These are phyloP conservation scores for Struthidea cinerea DNA, from an alignment of 2,113 vertebrate species.

Conservation along the genomic window DNA sequence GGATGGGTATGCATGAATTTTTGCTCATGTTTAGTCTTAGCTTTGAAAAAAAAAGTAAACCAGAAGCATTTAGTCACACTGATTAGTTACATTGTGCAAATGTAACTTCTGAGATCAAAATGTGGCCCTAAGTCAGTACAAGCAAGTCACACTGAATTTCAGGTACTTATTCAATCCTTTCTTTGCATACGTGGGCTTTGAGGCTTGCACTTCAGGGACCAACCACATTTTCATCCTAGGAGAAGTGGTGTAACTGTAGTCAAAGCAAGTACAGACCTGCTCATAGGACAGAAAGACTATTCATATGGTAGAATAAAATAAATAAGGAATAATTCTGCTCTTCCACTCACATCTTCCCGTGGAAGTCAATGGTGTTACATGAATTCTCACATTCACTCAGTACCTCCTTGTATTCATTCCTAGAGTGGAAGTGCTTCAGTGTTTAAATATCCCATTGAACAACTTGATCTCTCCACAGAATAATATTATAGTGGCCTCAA, in stretches of 20 bases:
- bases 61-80: neutral
- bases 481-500: neutral
- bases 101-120: neutral
- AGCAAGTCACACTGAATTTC: neutral
- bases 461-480: neutral
- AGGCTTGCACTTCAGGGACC: neutral
- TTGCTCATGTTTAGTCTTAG: neutral
- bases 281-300: neutral
- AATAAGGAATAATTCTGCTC: neutral
- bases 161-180: neutral
- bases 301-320: neutral
- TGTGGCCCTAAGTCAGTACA: neutral
- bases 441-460: neutral
- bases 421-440: neutral
- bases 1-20: neutral
- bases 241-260: neutral
- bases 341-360: neutral
- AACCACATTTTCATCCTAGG: neutral
- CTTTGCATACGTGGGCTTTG: neutral
- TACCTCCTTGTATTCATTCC: neutral
- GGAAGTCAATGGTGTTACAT: neutral
- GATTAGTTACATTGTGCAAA: neutral
- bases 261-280: neutral
- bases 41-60: neutral
- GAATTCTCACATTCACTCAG: neutral